Base-by-base conservation (phyloP, 2,797 vertebrate species). In the Bradypodion ventrale region DNA sequence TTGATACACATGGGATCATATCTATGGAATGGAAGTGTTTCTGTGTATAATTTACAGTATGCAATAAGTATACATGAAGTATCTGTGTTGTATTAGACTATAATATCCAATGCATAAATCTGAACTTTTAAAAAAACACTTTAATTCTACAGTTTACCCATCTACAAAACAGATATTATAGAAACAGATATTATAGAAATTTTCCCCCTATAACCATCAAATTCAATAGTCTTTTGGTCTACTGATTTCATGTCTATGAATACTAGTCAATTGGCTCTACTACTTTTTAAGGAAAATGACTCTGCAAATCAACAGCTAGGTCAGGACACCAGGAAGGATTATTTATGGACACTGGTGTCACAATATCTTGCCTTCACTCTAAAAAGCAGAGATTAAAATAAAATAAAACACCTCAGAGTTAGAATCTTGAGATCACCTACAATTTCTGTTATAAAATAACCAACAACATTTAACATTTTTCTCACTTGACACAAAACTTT, bases 381-480 rank as follows among this genome's bases (percentile, higher is more conserved):
- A 70, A 81, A 76, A 25, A 68, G 59, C n/a, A 80, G 23, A 62
- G 44, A 76, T 63, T 49, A 62, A 63, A 70, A 85, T 75, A 25
- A 76, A 82, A 68, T 25, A 32, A 52, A 40, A 82, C 32, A 29
- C 46, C 52, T 79, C 44, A 25, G 56, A 42, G 10, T 70, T 84
- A 84, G 76, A 40, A 25, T 42, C 32, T 65, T 66, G 46, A 63
- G 32, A 76, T 37, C 13, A 74, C 84, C n/a, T 79, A 29, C n/a
- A 72, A 62, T 66, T 8, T 23, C 32, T 40, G 29, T 80, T 80
- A 65, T 10, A 44, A n/a, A 80, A n/a, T n/a, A n/a, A 29, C 56
- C 19, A 42, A 66, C 29, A 32, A 32, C 40, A 85, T 65, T 85
- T 66, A 74, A 25, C 56, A 49, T 32, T 56, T 76, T 85, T 85